Evolutionary conservation across 2,797 vertebrate genomes (phyloP), one percentile per base, ranked within the genome.

Genomic region (Thripadectes ignobilis): DNA sequence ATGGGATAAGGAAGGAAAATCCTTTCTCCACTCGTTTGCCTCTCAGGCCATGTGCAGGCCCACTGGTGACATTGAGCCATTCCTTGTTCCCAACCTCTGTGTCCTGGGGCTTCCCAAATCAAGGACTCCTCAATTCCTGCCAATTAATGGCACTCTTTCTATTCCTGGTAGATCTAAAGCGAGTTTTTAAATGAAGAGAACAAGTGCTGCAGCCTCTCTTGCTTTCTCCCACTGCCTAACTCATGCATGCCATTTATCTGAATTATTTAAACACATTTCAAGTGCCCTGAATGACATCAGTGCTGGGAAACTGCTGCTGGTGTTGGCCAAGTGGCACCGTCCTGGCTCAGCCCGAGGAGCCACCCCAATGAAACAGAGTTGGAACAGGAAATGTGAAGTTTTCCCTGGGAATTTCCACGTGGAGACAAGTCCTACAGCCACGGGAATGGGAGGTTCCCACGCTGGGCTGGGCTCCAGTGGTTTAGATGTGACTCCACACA

Each of bases 61-160:
- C 49, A 48, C 5, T 32, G 77, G 8, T 79, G 85, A 61, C 72
- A 38, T n/a, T 43, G 66, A 73, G 74, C 89, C n/a, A 83, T 55
- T 69, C 13, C 2, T 19, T 62, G 57, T 24, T 93, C 89, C 79
- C 73, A 91, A 61, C 55, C 66, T 46, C 48, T 58, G 52, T 65
- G 43, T 67, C 32, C 93, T 49, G 63, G 65, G 77, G 79, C 77
- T 93, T 79, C 86, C 82, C 68, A 88, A 95, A 95, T 21, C 19
- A 73, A 88, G 1, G 52, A 80, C 88, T 93, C 92, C 66, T 85
- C 92, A 97, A 96, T 95, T 94, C 94, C 75, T 97, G 91, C 71
- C 81, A 93, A 95, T 96, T 96, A 94, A 96, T 87, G 80, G 81
- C 78, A 62, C 91, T 83, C 81, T 96, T 97, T 94, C 83, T 95